Conservation (phyloP, 2,797 vertebrate species). For the Chrosomus eos region DNA sequence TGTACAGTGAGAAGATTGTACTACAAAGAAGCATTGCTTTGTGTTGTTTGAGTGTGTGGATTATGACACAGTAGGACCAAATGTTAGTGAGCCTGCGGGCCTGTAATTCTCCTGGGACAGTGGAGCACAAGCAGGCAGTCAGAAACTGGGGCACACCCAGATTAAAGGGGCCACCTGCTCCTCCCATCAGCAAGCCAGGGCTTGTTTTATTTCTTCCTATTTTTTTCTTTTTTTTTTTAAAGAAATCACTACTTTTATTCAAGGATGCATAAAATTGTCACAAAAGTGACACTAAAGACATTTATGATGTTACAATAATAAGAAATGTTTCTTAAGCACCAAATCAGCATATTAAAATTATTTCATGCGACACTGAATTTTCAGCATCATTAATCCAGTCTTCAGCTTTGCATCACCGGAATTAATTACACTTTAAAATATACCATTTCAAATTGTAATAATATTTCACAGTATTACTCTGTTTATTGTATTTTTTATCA, state of each 20-base stretch:
- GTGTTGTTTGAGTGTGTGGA: conserved; percentile 2
- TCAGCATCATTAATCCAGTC: too few relatives aligned
- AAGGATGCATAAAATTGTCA: background rate
- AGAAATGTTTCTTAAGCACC: background rate
- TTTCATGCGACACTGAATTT: background rate
- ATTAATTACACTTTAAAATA: background rate
- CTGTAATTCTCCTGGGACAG: conserved; percentile 53
- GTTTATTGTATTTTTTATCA: background rate
- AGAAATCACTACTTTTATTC: background rate
- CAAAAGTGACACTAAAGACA: background rate
- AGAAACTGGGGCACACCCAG: conserved; percentile 49
- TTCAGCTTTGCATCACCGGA: background rate
- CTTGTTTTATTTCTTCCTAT: background rate
- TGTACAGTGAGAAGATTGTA: background rate
- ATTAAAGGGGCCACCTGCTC: conserved; percentile 52
- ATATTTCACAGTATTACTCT: background rate
- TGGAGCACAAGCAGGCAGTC: background rate
- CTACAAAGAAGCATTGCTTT: background rate
- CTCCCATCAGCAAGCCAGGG: background rate
- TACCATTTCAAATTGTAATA: background rate
- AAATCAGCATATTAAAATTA: background rate
- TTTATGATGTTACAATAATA: background rate
- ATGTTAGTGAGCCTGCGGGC: conserved; percentile 34
- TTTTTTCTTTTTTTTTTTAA: background rate
- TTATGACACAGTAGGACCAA: background rate